Evolutionary conservation across 2,888 invertebrate species (phyloP).

Genomic region (Pollenia amentaria): DNA sequence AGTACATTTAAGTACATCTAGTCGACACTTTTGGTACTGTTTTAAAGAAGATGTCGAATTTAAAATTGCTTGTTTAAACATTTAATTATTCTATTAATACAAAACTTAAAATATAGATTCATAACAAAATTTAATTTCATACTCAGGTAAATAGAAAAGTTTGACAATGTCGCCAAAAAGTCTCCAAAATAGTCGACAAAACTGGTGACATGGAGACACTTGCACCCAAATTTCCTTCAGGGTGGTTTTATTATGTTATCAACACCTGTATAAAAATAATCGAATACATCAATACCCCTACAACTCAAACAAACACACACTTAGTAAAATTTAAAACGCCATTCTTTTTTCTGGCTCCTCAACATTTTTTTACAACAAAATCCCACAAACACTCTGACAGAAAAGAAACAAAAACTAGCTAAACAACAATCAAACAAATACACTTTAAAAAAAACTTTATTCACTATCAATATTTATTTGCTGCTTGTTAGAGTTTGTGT

Average conservation of each 20-base stretch:
- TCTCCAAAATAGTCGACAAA: no score
- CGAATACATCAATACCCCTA: slow-evolving; percentile 49
- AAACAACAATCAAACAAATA: slow-evolving; percentile 57
- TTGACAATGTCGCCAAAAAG: no score
- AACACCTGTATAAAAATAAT: slow-evolving; percentile 41
- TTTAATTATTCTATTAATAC: no score
- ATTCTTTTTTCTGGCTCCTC: slow-evolving; percentile 64
- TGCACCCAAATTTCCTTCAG: no score
- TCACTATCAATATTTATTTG: slow-evolving; percentile 71
- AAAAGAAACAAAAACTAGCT: slow-evolving; percentile 58
- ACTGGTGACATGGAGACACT: no score
- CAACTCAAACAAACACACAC: neutral
- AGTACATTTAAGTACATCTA: no score
- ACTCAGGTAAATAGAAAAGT: no score
- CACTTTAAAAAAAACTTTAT: slow-evolving; percentile 43
- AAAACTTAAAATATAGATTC: no score
- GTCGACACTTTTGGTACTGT: no score
- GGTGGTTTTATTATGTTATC: slow-evolving; percentile 24
- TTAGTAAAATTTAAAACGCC: slow-evolving; percentile 56
- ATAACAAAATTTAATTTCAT: no score
- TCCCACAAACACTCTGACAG: slow-evolving; percentile 18
- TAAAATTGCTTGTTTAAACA: no score
- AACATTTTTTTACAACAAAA: slow-evolving; percentile 34
- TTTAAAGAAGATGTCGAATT: no score
- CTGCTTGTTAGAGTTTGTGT: slow-evolving; percentile 20